Base-by-base conservation (phyloP, 2,113 vertebrate genomes). In the Zosterops lateralis region DNA sequence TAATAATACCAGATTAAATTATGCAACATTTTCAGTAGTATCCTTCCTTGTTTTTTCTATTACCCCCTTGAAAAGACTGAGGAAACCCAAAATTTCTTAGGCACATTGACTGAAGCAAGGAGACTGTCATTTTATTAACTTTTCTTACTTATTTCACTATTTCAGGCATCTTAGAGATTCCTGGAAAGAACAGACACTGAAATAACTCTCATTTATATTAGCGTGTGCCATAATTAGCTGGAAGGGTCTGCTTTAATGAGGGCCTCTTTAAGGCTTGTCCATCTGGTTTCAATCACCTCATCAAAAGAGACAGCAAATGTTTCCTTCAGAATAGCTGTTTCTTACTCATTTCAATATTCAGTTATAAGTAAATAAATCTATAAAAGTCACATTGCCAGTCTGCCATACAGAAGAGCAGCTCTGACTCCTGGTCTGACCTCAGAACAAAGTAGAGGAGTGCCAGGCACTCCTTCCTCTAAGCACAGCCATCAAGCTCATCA, bases 121-220 rank as follows among this genome's bases (percentile, higher is more conserved):
- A 92, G 75, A 89, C 21, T 29, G 13, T 17, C 6, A 57, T 92
- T 77, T 85, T 89, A 71, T 65, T 88, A 67, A 83, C 70, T 89
- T 84, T 45, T 85, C 84, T 89, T 76, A 74, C 60, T 92, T 86
- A 82, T 81, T 96, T 85, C 38, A 64, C 36, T 90, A 34, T 83
- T 95, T 93, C 48, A 77, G 81, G 54, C 53, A 91, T 51, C 65
- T 58, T 84, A 40, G 77, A 95, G 57, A 92, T 96, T 96, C 95
- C 84, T 95, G 94, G 90, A 95, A 97, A 96, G 92, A 83, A 74
- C 10, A 88, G 80, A 79, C 47, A 60, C 86, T 73, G 86, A 92
- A 97, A 87, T 67, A 79, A 96, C 90, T 92, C 91, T 92, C 42
- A 90, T 95, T 91, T 84, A 56, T 84, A 90, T 91, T 68, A 87